Conservation (phyloP, 1,140 invertebrate genomes). For the Papilio polytes region DNA sequence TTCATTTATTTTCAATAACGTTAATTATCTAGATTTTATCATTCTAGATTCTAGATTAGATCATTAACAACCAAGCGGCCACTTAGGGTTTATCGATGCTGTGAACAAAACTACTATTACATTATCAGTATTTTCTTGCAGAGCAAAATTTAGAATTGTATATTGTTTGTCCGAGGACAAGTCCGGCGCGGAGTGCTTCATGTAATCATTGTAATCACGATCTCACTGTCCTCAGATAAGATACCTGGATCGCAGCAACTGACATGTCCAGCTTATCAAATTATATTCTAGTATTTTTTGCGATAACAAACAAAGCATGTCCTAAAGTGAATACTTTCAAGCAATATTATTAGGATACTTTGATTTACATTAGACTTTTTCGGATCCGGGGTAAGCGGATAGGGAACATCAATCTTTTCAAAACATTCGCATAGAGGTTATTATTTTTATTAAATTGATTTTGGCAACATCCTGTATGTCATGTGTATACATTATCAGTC, state of each 20-base stretch:
- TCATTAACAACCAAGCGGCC: no score
- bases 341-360: no score
- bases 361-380: no score
- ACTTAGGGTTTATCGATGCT: no score
- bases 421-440: background rate
- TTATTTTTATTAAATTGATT: background rate
- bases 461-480: background rate
- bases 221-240: constrained; percentile 17
- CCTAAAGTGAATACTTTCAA: background rate
- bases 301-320: background rate
- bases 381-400: no score
- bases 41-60: no score
- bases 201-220: background rate
- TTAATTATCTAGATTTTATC: no score
- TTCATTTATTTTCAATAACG: no score
- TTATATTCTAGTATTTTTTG: constrained; percentile 9
- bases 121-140: no score
- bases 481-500: background rate
- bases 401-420: no score
- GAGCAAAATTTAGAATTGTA: no score
- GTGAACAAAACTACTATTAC: no score
- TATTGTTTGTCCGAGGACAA: background rate
- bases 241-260: background rate
- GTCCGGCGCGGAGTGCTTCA: background rate
- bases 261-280: constrained; percentile 11